Conservation (phyloP, 2,113 vertebrate species). For the Xiphorhynchus elegans region DNA sequence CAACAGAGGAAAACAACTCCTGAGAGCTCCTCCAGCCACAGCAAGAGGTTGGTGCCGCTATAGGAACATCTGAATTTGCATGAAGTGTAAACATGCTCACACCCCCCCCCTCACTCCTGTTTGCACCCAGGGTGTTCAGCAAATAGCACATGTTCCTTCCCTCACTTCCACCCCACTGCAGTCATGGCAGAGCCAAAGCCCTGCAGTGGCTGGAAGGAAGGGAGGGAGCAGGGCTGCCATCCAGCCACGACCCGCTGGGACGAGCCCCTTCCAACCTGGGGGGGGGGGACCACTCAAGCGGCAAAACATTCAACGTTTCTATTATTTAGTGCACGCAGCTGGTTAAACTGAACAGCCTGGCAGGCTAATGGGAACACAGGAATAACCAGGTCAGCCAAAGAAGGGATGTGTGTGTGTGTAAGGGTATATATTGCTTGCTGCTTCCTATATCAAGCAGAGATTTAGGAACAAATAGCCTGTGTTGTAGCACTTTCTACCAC, state of each 20-base stretch:
- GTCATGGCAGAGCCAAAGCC: neutral
- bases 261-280: neutral
- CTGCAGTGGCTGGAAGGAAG: neutral
- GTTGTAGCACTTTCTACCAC: neutral
- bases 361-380: constrained; percentile 14
- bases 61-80: constrained; percentile 33
- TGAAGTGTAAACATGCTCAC: neutral
- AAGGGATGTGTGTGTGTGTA: neutral
- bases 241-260: neutral
- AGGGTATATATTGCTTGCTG: neutral
- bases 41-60: constrained; percentile 1
- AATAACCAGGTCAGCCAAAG: constrained; percentile 46
- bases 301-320: constrained; percentile 52
- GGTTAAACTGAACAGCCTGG: constrained; percentile 41
- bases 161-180: neutral
- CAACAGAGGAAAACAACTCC: constrained; percentile 45
- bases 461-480: constrained; percentile 23
- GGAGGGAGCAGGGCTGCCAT: constrained; percentile 11
- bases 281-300: neutral
- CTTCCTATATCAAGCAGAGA: neutral
- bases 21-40: constrained; percentile 44
- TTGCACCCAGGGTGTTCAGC: neutral
- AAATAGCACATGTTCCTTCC: constrained; percentile 40
- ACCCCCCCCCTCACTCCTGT: neutral
- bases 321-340: constrained; percentile 65